phyloP scores from a whole-genome alignment of 2,113 vertebrate genomes.

The Poecilia latipinna region DNA sequence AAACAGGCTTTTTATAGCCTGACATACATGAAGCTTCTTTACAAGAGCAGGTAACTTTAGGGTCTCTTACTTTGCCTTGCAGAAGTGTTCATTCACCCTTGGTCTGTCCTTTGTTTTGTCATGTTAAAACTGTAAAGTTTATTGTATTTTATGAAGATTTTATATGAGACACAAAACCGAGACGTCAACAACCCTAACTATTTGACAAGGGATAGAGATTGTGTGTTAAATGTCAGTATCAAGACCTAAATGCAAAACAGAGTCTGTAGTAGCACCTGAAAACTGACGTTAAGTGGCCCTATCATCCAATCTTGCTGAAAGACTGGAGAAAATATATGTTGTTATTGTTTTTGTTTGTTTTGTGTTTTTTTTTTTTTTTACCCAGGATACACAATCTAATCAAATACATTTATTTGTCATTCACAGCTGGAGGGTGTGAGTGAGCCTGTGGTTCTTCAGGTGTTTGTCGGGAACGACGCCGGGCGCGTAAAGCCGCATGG shows the following conservation, averaged over 20 bases:
- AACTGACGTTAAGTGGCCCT: not conserved
- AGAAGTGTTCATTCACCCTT: not conserved
- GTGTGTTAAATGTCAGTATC: not conserved
- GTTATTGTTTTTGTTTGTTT: too few relatives aligned
- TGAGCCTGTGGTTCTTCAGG: constrained; percentile 92
- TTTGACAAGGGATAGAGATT: not conserved
- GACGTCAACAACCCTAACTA: not conserved
- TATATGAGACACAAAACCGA: not conserved
- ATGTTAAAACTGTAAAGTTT: not conserved
- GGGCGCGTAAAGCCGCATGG: constrained; percentile 98
- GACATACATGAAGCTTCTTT: not conserved
- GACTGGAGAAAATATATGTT: not conserved
- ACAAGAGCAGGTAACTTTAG: not conserved
- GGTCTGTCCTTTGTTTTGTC: not conserved
- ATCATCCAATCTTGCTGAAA: not conserved
- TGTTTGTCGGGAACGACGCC: constrained; percentile 94
- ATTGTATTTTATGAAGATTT: not conserved
- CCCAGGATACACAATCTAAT: not conserved
- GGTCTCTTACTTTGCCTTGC: not conserved
- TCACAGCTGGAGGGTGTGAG: constrained; percentile 93
- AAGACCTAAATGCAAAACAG: not conserved
- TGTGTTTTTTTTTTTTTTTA: not conserved
- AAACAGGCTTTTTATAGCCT: not conserved
- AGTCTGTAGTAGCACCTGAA: not conserved
- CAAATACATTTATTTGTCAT: not conserved